Evolutionary conservation across 2,797 vertebrate species (phyloP), one percentile per base, ranked within the genome.

Genomic region (Poeciliopsis turneri): DNA sequence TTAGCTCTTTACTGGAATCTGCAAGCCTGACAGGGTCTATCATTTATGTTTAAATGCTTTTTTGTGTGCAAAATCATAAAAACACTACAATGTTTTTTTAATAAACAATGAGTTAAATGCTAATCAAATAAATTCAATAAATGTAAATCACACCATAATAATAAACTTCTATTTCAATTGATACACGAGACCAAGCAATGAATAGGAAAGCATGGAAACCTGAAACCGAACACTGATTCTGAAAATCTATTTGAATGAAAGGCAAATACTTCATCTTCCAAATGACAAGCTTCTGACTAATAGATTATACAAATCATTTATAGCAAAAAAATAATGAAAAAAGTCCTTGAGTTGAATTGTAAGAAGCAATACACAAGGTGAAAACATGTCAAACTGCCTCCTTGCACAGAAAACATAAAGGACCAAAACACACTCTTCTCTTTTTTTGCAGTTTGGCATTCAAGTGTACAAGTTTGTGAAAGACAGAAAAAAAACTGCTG

Each of bases 1-100:
- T 85, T 74, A 79, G 51, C 70, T 81, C 80, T 87, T 77, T 79
- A 85, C n/a, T 86, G 76, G 83, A 81, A 66, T 57, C 68, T 82
- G 80, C 41, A 82, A 6, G 72, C 77, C 70, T 87, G 77, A 91
- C 77, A 88, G 70, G 77, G 78, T 77, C 77, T 76, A 18, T 78
- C 6, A 70, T 57, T 41, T 18, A 59, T 16, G 20, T 76, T 75
- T 28, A 61, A 72, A 33, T 16, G 43, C 11, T 57, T 72, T 39
- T 43, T 25, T 41, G 9, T 16, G 59, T 43, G 20, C 41, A 15
- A 43, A n/a, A 28, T 6, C 41, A 15, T 43, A 15, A 45, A 45
- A 15, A 16, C 5, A 2, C n/a, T 61, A 16, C 43, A 28, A n/a
- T 13, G 45, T 25, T 15, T 43, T 25, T 43, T 25, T 12, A 41